Conservation (phyloP, 2,888 invertebrate genomes). For the Ectemnius continuus region DNA sequence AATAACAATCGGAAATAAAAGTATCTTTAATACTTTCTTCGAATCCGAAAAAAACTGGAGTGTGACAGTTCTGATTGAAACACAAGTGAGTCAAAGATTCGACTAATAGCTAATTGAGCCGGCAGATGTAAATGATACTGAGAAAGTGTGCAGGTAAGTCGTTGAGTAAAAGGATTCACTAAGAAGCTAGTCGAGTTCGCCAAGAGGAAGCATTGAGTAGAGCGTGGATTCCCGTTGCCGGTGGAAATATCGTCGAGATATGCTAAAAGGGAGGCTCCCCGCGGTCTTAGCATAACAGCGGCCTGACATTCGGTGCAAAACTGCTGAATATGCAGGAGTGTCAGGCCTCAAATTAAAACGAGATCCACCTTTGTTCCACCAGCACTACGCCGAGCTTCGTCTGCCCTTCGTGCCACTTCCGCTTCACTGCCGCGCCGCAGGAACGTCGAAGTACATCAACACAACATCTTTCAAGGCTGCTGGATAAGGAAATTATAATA, state of each 20-base stretch:
- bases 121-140: no score
- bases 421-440: background rate
- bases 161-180: slow-evolving; percentile 19
- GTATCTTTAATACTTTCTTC: no score
- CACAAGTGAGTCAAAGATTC: no score
- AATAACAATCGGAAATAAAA: no score
- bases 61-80: no score
- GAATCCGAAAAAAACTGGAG: no score
- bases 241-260: slow-evolving; percentile 73
- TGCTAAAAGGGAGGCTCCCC: slow-evolving; percentile 63
- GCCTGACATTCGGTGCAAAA: slow-evolving; percentile 69
- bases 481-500: background rate
- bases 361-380: slow-evolving; percentile 40
- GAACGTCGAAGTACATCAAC: slow-evolving; percentile 43
- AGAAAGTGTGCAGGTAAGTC: no score
- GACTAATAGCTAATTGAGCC: no score
- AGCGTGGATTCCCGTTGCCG: slow-evolving; percentile 51
- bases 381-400: slow-evolving; percentile 10
- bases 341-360: slow-evolving; percentile 55
- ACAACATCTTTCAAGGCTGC: slow-evolving; percentile 28
- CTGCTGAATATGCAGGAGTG: slow-evolving; percentile 71
- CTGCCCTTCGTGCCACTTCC: background rate
- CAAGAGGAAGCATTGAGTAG: slow-evolving; percentile 44
- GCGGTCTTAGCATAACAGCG: slow-evolving; percentile 74
- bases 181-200: slow-evolving; percentile 14